Percentiles rank a stretch among this genome's conserved stretches.
Conservation (phyloP, 1,140 invertebrate species). For the Neodiprion fabricii region DNA sequence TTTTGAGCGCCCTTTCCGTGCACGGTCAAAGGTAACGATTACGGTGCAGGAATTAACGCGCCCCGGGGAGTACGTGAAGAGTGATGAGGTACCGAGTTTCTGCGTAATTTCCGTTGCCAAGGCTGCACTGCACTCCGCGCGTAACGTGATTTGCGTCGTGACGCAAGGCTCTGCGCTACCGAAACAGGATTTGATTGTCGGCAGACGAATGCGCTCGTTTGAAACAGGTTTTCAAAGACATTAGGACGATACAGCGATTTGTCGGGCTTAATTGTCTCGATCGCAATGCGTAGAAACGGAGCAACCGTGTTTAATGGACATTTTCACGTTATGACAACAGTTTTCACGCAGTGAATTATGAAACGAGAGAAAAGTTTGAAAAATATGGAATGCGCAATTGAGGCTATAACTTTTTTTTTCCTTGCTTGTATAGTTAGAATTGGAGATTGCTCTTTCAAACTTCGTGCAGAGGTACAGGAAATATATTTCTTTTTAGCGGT, state of each 20-base stretch:
- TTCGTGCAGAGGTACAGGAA: background rate
- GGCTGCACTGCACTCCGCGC: background rate
- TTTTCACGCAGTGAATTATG: too few species aligned
- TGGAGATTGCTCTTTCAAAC: background rate
- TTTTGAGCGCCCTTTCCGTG: background rate
- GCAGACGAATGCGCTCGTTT: too few species aligned
- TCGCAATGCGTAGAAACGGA: too few species aligned
- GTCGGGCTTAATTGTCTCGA: too few species aligned
- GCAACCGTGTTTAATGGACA: too few species aligned
- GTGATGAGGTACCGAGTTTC: background rate
- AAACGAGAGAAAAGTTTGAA: background rate
- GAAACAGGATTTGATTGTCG: too few species aligned
- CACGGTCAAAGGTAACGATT: constrained; percentile 4
- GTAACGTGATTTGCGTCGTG: too few species aligned
- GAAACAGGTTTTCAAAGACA: too few species aligned
- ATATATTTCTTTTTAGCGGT: background rate
- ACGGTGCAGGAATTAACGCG: background rate
- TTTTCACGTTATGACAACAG: too few species aligned
- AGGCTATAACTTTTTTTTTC: background rate
- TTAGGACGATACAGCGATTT: too few species aligned
- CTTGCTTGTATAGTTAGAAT: background rate
- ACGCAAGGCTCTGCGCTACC: too few species aligned
- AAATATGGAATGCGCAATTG: background rate
- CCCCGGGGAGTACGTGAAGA: background rate
- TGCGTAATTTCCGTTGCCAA: background rate